These are phyloP conservation scores for Plagodis pulveraria DNA, from an alignment of 2,888 invertebrate genomes.

Conservation along the genomic window DNA sequence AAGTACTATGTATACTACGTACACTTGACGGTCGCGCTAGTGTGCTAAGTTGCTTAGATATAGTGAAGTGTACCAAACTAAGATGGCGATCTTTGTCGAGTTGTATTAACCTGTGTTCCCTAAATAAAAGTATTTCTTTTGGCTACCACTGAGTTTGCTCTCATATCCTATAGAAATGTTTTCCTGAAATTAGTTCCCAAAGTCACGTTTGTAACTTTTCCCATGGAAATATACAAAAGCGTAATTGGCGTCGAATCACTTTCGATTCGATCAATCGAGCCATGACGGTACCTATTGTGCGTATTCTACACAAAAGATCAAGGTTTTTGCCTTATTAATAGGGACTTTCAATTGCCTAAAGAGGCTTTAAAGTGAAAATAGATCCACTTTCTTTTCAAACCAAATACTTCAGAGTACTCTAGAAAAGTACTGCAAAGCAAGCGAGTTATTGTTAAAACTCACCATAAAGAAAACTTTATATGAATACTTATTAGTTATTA, in stretches of 20 bases:
- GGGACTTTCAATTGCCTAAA: constrained; percentile 27
- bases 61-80: too few species aligned
- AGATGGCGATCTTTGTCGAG: too few species aligned
- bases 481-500: too few species aligned
- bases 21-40: too few species aligned
- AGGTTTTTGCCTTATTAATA: constrained; percentile 35
- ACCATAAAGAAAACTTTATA: too few species aligned
- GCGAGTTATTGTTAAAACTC: too few species aligned
- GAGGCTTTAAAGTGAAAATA: constrained; percentile 11
- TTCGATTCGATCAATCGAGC: constrained; percentile 35
- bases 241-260: constrained; percentile 35
- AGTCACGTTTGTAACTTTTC: constrained; percentile 35
- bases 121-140: too few species aligned
- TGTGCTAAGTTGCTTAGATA: too few species aligned
- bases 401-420: background rate
- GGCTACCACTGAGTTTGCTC: too few species aligned
- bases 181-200: constrained; percentile 15
- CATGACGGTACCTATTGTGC: constrained; percentile 32
- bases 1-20: too few species aligned
- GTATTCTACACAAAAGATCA: constrained; percentile 41
- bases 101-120: too few species aligned
- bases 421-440: too few species aligned
- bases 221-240: constrained; percentile 33
- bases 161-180: background rate
- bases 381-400: constrained; percentile 9